Base-by-base conservation (phyloP, 1,140 invertebrate genomes). In the Hylaeus anthracinus region DNA sequence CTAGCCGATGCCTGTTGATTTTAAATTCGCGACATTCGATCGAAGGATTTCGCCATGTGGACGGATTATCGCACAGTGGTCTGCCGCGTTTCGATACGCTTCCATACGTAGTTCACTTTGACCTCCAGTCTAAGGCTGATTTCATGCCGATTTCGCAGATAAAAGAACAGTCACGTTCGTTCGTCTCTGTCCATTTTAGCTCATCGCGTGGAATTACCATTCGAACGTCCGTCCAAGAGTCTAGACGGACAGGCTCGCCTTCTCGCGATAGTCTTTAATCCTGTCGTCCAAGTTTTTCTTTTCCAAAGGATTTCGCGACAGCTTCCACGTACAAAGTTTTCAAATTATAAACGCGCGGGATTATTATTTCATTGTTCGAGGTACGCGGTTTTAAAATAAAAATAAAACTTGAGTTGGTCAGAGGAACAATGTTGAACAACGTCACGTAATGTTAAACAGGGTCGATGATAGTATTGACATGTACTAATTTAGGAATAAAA, bases 111-210 rank as follows among this genome's bases (percentile, higher is more conserved):
- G 61, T 81, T 66, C n/a, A 81, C 45, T 61, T 41, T 55, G 15
- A 43, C 72, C 65, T 75, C 58, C n/a, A 58, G 48, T 69, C 66
- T 53, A 60, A 53, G 58, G 53, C n/a, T 58, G 72, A 71, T 83
- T 83, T 76, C 66, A 67, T 63, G 71, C 41, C 51, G 77, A 83
- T 74, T 51, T 76, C 41, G 39, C 60, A 51, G 55, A 67, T 71
- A 71, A 76, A 60, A 37, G 51, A 61, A 8, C 56, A 37, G 37
- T 58, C 61, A 37, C 66, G 65, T 26, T 64, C 15, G 10, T 58
- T 45, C 61, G 64, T 70, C 70, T 55, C 69, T 74, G 48, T 45
- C 45, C 48, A 45, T 65, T 75, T 75, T 66, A 75, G 63, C 63
- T 56, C 63, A 56, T 75, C 72, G 15, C n/a, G 51, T 1, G 26